Percentiles rank a stretch among this genome's conserved stretches.
Conservation (phyloP, 2,113 vertebrate genomes). For the Syngnathoides biaculeatus region DNA sequence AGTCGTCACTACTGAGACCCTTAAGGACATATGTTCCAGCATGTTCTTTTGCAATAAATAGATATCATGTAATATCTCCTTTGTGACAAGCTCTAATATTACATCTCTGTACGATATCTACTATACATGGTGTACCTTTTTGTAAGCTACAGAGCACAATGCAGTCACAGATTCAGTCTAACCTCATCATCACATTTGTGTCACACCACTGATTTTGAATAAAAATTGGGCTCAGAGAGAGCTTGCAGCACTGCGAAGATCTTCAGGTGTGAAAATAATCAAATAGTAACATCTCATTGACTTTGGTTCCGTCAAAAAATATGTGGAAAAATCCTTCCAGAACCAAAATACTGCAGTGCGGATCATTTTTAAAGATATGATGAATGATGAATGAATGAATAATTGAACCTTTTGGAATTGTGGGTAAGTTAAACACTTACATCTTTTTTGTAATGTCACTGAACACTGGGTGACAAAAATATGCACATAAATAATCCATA, state of each 20-base stretch:
- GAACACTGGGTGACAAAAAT: neutral
- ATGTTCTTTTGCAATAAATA: slow-evolving; percentile 23
- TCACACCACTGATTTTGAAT: slow-evolving; percentile 44
- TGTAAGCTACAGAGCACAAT: neutral
- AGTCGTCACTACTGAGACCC: slow-evolving; percentile 15
- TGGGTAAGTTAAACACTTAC: neutral
- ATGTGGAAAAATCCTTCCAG: neutral
- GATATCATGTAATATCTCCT: neutral
- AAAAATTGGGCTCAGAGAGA: slow-evolving; percentile 40
- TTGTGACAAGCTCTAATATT: slow-evolving; percentile 38
- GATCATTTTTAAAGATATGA: no score
- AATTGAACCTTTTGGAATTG: no score
- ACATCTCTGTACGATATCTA: neutral
- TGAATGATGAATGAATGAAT: no score
- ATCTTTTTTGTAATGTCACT: neutral
- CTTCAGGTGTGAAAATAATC: slow-evolving; percentile 48
- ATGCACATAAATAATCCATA: no score
- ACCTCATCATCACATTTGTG: slow-evolving; percentile 53
- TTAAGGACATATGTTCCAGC: slow-evolving; percentile 23
- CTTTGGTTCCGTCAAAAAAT: slow-evolving; percentile 9
- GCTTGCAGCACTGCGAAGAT: slow-evolving; percentile 21
- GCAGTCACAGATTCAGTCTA: slow-evolving; percentile 15
- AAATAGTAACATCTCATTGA: slow-evolving; percentile 1
- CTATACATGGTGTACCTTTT: neutral
- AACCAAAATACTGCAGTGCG: no score